A percentile compares a stretch with the other conserved stretches of the same genome.
These are phyloP conservation scores for Metopia argyrocephala DNA, from an alignment of 2,888 invertebrate genomes.

Conservation along the genomic window DNA sequence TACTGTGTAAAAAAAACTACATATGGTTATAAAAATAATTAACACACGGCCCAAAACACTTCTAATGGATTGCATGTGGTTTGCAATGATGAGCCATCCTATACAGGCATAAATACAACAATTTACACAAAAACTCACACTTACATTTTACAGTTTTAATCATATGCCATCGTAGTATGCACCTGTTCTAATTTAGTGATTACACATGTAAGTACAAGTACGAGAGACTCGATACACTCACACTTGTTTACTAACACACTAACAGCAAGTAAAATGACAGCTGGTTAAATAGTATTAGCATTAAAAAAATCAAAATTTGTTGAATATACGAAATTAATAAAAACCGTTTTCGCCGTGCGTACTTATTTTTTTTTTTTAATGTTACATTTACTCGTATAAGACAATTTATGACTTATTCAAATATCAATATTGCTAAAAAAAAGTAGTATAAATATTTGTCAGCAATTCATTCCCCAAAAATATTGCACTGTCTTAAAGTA, in stretches of 20 bases:
- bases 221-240: slow-evolving; percentile 5
- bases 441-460: too few relatives aligned
- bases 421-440: too few relatives aligned
- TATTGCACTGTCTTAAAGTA: too few relatives aligned
- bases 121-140: slow-evolving; percentile 2
- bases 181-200: slow-evolving; percentile 46
- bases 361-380: too few relatives aligned
- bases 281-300: too few relatives aligned
- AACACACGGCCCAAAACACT: slow-evolving; percentile 45
- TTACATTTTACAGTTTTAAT: slow-evolving; percentile 32
- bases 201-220: slow-evolving; percentile 27
- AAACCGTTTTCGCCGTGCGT: too few relatives aligned
- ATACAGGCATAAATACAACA: slow-evolving; percentile 11
- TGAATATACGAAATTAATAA: slow-evolving; percentile 24
- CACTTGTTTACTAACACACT: too few relatives aligned
- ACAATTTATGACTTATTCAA: too few relatives aligned
- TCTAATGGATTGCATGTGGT: slow-evolving; percentile 62
- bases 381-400: too few relatives aligned
- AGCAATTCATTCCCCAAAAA: too few relatives aligned
- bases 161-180: slow-evolving; percentile 13
- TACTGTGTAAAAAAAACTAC: background rate
- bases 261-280: too few relatives aligned
- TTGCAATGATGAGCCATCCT: slow-evolving; percentile 53
- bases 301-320: too few relatives aligned
- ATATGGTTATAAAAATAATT: slow-evolving; percentile 40